Base-by-base conservation (phyloP, 30 jellyfish, hydroid and myxozoan genomes). In the Pelagia noctiluca region DNA sequence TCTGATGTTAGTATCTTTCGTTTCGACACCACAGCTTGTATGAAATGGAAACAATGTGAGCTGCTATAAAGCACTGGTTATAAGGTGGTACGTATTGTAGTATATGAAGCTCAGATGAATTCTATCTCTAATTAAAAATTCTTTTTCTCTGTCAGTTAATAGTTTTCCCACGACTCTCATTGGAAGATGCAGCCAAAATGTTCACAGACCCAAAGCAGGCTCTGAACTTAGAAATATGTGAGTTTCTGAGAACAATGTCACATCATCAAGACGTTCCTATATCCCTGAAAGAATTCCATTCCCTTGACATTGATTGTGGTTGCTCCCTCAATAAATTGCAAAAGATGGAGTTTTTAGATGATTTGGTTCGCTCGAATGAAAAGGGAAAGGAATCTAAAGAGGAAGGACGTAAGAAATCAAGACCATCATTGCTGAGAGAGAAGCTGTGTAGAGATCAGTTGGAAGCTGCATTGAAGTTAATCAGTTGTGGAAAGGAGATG, bases 211-310 rank as follows among this genome's bases (percentile, higher is more conserved):
- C 61, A 8, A 8, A 12, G 2, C 31, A 28, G 8, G 31, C 80
- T 1, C 57, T 42, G 8, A 63, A 42, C 33, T 54, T 70, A 16
- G 92, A 82, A 25, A 10, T 66, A 37, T 82, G 64, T 35, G 92
- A 82, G 35, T 63, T 49, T 31, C 52, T 65, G 26, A 63, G 85
- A 49, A 64, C 35, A 2, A 32, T 69, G 38, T 50, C 80, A 21
- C 34, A 42, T 52, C 72, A 53, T 4, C 7, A 32, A 12, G 71
- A 30, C 11, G 2, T 53, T 42, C 92, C 77, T 11, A 64, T 63
- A 16, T 25, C 29, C 0, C 66, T 82, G 4, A 29, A 35, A 22
- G 85, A 60, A 19, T 21, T 21, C 42, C 75, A 76, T 16, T 52
- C 80, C 2, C 0, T 50, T 10, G 37, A 64, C 1, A n/a, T 82